These are phyloP conservation scores for Desmophyllum pertusum DNA, from an alignment of 92 coral and sea anemone species.

Conservation along the genomic window DNA sequence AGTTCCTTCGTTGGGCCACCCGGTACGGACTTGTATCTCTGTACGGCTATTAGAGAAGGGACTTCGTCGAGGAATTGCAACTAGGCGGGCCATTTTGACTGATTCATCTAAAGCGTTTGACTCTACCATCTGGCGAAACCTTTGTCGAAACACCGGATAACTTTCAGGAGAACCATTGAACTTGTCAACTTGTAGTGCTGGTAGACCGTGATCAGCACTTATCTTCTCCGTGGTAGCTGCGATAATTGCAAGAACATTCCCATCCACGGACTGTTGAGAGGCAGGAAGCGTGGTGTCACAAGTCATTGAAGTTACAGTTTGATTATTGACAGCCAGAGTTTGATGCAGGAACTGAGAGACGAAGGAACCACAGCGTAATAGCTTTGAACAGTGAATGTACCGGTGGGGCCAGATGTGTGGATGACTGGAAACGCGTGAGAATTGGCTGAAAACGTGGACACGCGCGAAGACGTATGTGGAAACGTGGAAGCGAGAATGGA, in stretches of 20 bases:
- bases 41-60: conserved; percentile 57
- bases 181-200: conserved; percentile 46
- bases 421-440: neutral
- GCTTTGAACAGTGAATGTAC: neutral
- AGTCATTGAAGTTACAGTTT: too few relatives aligned
- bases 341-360: neutral
- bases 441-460: neutral
- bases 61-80: conserved; percentile 75
- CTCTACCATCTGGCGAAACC: conserved; percentile 57
- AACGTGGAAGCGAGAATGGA: neutral
- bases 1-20: conserved; percentile 62
- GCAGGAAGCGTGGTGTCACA: neutral
- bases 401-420: neutral
- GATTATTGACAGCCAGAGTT: too few relatives aligned
- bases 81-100: conserved; percentile 65
- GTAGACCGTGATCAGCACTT: conserved; percentile 57
- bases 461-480: neutral
- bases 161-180: conserved; percentile 71
- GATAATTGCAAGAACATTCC: conserved; percentile 31
- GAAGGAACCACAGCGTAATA: neutral
- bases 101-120: conserved; percentile 67
- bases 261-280: conserved; percentile 11
- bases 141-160: conserved; percentile 50
- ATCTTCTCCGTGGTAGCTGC: conserved; percentile 56
- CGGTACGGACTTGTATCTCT: conserved; percentile 61